These are phyloP conservation scores for Lepilemur septentrionalis DNA, from an alignment of 2,797 vertebrate genomes.

Conservation along the genomic window DNA sequence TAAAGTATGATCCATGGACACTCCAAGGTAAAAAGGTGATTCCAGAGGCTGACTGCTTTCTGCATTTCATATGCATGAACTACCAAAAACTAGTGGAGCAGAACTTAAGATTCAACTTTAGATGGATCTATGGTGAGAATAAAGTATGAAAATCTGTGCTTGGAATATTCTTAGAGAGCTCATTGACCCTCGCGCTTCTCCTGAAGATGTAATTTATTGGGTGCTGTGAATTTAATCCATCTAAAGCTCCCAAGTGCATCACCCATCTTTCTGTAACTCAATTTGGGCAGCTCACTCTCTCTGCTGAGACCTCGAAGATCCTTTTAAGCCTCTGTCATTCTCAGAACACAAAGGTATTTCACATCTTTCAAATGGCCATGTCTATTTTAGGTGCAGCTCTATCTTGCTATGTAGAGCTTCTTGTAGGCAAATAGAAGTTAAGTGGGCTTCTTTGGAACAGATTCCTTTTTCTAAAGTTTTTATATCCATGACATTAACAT, in stretches of 20 bases:
- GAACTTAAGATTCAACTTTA: slow-evolving; percentile 27
- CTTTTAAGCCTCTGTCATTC: slow-evolving; percentile 54
- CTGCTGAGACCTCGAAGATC: slow-evolving; percentile 51
- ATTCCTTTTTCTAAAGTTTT: slow-evolving; percentile 28
- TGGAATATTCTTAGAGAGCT: slow-evolving; percentile 54
- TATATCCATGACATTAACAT: slow-evolving; percentile 46
- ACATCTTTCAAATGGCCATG: slow-evolving; percentile 48
- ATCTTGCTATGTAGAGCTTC: slow-evolving; percentile 14
- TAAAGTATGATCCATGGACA: not conserved
- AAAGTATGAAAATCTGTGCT: slow-evolving; percentile 58
- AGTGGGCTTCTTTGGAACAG: not conserved
- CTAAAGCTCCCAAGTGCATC: slow-evolving; percentile 41
- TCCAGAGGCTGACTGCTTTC: not conserved
- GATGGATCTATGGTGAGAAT: not conserved
- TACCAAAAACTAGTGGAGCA: not conserved
- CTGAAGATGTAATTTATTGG: slow-evolving; percentile 60
- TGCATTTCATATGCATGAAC: not conserved
- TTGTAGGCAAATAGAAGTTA: slow-evolving; percentile 59
- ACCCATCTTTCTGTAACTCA: slow-evolving; percentile 54
- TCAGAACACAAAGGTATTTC: slow-evolving; percentile 63
- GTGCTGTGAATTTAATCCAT: slow-evolving; percentile 58
- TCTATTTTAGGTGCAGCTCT: slow-evolving; percentile 55
- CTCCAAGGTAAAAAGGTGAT: not conserved
- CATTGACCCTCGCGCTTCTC: slow-evolving; percentile 33
- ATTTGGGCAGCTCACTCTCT: slow-evolving; percentile 45